Evolutionary conservation across 2,113 vertebrate genomes (phyloP).

Genomic region (Phaethornis superciliosus): DNA sequence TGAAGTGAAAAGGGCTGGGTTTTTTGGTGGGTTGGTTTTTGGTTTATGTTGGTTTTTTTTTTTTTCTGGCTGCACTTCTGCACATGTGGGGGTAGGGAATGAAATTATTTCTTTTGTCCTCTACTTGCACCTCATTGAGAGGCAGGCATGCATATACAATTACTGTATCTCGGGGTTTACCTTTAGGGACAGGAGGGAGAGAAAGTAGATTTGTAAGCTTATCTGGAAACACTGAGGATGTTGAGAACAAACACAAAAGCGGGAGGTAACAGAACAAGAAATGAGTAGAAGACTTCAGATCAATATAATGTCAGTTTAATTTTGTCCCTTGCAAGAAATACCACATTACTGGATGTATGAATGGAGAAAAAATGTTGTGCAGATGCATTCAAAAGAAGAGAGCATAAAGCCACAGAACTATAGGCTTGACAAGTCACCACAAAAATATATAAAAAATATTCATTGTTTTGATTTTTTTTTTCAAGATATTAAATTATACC

Average conservation of each 20-base stretch:
- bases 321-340: not conserved
- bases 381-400: accelerated
- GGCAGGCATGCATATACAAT: constrained; percentile 74
- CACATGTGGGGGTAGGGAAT: constrained; percentile 50
- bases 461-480: not conserved
- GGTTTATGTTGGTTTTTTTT: not conserved
- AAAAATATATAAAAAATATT: not conserved
- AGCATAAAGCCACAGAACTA: not conserved
- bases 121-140: constrained; percentile 65
- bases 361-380: not conserved
- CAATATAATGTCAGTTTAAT: not conserved
- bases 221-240: constrained; percentile 19
- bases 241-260: not conserved
- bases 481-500: not conserved
- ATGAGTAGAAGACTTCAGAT: not conserved
- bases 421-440: not conserved
- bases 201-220: constrained; percentile 24
- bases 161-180: constrained; percentile 61
- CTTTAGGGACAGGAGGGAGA: constrained; percentile 44
- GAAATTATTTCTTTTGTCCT: constrained; percentile 73
- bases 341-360: not conserved
- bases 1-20: constrained; percentile 67
- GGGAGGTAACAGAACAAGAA: not conserved
- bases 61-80: constrained; percentile 59
- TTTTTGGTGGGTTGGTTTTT: not conserved